Percentiles rank a stretch among this genome's conserved stretches.
phyloP scores from a whole-genome alignment of 2,888 invertebrate species.

The Branchellion lobata region DNA sequence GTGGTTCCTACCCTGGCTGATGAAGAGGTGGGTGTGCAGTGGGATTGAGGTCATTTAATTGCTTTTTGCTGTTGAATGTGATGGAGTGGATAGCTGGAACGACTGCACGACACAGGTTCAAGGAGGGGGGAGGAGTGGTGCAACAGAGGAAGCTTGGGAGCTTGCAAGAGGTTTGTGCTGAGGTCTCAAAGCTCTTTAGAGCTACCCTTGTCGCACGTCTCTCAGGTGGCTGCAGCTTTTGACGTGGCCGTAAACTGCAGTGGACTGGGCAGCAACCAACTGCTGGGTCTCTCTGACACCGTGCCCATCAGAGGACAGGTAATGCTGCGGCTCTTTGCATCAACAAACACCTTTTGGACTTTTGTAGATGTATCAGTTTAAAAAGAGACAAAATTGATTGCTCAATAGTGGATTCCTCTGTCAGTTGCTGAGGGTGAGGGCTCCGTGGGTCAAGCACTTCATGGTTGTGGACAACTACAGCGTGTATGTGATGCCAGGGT shows the following conservation, averaged over 20 bases:
- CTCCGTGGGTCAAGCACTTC: conserved; percentile 52
- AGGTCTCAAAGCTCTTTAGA: background rate
- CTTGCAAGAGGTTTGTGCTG: conserved; percentile 44
- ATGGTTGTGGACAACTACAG: conserved; percentile 46
- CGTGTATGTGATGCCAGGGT: conserved; percentile 51
- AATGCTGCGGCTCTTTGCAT: conserved; percentile 48
- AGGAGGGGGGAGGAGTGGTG: conserved; percentile 70
- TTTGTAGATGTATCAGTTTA: too few relatives aligned
- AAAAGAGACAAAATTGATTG: too few relatives aligned
- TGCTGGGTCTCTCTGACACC: conserved; percentile 61
- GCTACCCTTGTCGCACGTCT: conserved; percentile 11
- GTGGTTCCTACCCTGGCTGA: conserved; percentile 77
- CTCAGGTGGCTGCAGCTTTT: conserved; percentile 60
- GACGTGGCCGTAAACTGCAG: conserved; percentile 64
- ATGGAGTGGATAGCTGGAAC: background rate
- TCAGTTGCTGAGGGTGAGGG: conserved; percentile 47
- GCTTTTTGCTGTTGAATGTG: background rate
- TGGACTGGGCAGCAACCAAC: conserved; percentile 60
- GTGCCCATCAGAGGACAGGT: conserved; percentile 62
- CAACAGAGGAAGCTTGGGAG: conserved; percentile 64
- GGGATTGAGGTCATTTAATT: conserved; percentile 54
- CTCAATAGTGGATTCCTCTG: too few relatives aligned
- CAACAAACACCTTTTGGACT: too few relatives aligned
- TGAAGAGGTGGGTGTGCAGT: conserved; percentile 66
- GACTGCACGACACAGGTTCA: too few relatives aligned